A percentile compares a stretch with the other conserved stretches of the same genome.
phyloP scores from a whole-genome alignment of 2,113 vertebrate species.

The Polypterus senegalus region DNA sequence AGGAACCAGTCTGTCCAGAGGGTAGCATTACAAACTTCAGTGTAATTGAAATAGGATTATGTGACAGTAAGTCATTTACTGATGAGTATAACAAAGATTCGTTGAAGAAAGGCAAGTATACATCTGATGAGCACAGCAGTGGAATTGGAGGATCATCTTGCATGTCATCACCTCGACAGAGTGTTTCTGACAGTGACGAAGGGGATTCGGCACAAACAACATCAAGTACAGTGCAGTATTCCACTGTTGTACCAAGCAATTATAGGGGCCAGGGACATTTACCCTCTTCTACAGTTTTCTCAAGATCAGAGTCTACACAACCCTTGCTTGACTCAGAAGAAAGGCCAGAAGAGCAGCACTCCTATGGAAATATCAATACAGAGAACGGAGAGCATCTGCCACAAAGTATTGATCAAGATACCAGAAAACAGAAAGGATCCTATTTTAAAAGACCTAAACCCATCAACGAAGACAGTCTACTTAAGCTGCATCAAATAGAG shows the following conservation, averaged over 20 bases:
- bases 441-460: slow-evolving; percentile 39
- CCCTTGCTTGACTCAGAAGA: slow-evolving; percentile 84
- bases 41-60: slow-evolving; percentile 71
- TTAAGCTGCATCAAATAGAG: slow-evolving; percentile 40
- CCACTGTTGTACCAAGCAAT: slow-evolving; percentile 75
- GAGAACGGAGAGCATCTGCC: slow-evolving; percentile 49
- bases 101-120: slow-evolving; percentile 79
- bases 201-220: slow-evolving; percentile 75
- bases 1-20: slow-evolving; percentile 60
- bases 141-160: slow-evolving; percentile 92
- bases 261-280: slow-evolving; percentile 73
- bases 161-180: slow-evolving; percentile 89
- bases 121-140: slow-evolving; percentile 88
- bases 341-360: slow-evolving; percentile 48
- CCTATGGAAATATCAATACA: slow-evolving; percentile 25
- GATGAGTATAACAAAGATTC: slow-evolving; percentile 77
- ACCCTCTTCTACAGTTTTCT: slow-evolving; percentile 62
- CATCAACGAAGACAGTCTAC: slow-evolving; percentile 29
- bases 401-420: slow-evolving; percentile 40
- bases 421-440: slow-evolving; percentile 26
- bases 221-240: slow-evolving; percentile 85
- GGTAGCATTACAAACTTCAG: slow-evolving; percentile 71
- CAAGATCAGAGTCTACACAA: slow-evolving; percentile 88
- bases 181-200: slow-evolving; percentile 82
- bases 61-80: slow-evolving; percentile 57